These are phyloP conservation scores for Steinernema hermaphroditum DNA, from an alignment of 2,888 invertebrate genomes.

Conservation along the genomic window DNA sequence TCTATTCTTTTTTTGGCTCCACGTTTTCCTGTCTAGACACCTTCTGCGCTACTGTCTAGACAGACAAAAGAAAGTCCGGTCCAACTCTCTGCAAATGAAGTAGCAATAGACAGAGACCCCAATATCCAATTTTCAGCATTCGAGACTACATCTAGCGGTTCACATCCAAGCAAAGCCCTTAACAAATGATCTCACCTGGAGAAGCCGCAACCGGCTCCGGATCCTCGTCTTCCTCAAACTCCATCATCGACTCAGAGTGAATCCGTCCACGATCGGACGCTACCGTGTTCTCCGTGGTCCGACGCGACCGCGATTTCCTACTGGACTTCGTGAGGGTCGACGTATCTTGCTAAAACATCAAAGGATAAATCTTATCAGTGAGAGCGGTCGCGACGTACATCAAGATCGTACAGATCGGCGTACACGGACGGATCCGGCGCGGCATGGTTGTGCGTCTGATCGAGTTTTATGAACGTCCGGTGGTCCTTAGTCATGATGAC, in stretches of 20 bases:
- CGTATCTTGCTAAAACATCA: background rate
- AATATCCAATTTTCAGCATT: too few relatives aligned
- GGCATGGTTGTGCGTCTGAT: conserved; percentile 18
- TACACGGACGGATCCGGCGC: background rate
- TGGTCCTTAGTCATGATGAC: conserved; percentile 18
- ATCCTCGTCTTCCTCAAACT: conserved; percentile 1
- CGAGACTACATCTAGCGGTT: too few relatives aligned
- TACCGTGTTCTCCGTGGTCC: conserved; percentile 9
- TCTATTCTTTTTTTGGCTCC: too few relatives aligned
- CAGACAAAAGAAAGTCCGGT: too few relatives aligned
- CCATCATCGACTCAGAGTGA: conserved; percentile 6
- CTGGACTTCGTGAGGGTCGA: background rate
- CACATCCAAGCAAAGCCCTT: too few relatives aligned
- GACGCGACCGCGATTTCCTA: background rate
- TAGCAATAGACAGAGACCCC: too few relatives aligned
- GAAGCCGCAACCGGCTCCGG: background rate
- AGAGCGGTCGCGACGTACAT: background rate
- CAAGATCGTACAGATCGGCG: conserved; percentile 6
- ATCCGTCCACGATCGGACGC: background rate
- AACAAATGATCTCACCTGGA: conserved; percentile 10
- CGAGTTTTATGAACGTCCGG: background rate
- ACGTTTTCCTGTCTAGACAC: too few relatives aligned
- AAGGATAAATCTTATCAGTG: background rate
- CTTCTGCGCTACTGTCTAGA: too few relatives aligned
- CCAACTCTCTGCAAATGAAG: too few relatives aligned